Base-by-base conservation (phyloP, 2,888 invertebrate genomes). In the Drosophila mettleri region DNA sequence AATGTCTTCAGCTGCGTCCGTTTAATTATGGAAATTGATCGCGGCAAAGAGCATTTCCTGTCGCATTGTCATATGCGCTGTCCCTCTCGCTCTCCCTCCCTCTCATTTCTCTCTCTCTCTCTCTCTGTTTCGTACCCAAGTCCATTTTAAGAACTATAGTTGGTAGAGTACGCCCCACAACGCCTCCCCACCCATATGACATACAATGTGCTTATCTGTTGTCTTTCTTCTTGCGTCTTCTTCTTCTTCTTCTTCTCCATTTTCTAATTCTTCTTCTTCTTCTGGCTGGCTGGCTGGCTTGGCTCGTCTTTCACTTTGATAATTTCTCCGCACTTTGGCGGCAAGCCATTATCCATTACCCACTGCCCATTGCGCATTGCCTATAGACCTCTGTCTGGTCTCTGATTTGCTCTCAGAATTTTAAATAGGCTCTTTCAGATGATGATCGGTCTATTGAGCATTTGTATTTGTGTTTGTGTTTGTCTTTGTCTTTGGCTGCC, bases 21-120 rank as follows among this genome's bases (percentile, higher is more conserved):
- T 76, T 88, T 88, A 80, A 90, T 88, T 88, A 88, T 89, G 90
- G 90, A 90, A 86, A 90, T 88, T 90, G 81, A 90, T 90, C 81
- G 82, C 64, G 87, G 72, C 84, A 75, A 86, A 81, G 86, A 88
- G 89, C 78, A 88, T 89, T 87, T 89, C 86, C 86, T 89, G 89
- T 85, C 78, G 52, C 73, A 73, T 61, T 76, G 77, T 53, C 73
- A 62, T 29, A 27, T 18, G 29, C 69, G 10, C 52, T 41, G 27
- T 24, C 29, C 49, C 48, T 41, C 34, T 36, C 31, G 12, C 51
- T 24, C 29, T 14, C 33, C 38, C 39, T 2, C 29, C 7, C 20
- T 12, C 24, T 14, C 29, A 14, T 34, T 34, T 12, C 24, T 14
- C 29, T n/a, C 38, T 34, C 27, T 36, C 22, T 54, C 29, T 7